Evolutionary conservation across 1,140 invertebrate genomes (phyloP).

Genomic region (Melanaphis sacchari): DNA sequence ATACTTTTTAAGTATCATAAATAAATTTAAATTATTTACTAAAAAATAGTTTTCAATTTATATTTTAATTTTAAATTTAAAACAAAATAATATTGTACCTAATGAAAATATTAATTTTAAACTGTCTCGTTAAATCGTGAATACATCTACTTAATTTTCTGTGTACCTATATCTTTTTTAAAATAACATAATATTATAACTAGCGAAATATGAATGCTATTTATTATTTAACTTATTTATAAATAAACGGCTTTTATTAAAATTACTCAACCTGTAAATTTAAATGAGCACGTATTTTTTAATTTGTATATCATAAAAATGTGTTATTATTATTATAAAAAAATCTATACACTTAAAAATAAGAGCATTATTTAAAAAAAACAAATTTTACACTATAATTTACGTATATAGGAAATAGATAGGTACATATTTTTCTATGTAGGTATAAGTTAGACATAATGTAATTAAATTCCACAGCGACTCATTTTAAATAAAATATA

Average conservation of each 20-base stretch:
- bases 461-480: background rate
- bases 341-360: background rate
- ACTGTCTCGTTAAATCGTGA: background rate
- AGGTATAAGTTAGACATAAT: background rate
- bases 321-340: background rate
- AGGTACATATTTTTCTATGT: background rate
- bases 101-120: background rate
- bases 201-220: background rate
- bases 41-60: background rate
- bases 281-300: background rate
- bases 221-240: background rate
- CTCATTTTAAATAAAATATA: conserved; percentile 26
- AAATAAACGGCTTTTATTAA: background rate
- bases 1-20: background rate
- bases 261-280: background rate
- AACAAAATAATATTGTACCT: background rate
- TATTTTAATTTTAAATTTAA: background rate
- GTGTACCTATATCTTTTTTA: background rate
- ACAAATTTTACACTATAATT: background rate
- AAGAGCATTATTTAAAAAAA: background rate
- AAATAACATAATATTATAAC: background rate
- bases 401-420: background rate
- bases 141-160: background rate
- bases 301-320: background rate
- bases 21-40: background rate